phyloP scores from a whole-genome alignment of 2,888 invertebrate genomes.

The Punctoribates punctum region DNA sequence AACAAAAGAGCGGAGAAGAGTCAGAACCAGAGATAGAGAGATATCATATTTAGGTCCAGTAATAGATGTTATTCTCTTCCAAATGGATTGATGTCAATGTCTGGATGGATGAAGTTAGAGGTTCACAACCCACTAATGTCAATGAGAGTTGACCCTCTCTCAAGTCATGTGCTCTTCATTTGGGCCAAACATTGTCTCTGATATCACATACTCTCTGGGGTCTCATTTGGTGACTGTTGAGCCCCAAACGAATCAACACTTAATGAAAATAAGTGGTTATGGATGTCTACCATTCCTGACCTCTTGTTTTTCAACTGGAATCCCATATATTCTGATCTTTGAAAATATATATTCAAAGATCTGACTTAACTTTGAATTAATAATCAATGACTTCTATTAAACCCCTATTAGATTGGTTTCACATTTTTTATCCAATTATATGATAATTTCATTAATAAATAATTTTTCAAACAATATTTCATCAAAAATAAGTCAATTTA shows the following conservation, averaged over 20 bases:
- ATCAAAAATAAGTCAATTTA: too few species aligned
- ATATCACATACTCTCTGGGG: constrained; percentile 22
- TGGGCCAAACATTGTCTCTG: constrained; percentile 8
- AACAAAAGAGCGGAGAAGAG: not conserved
- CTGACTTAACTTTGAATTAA: too few species aligned
- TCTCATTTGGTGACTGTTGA: constrained; percentile 31
- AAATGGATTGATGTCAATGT: constrained; percentile 22
- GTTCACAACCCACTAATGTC: constrained; percentile 13
- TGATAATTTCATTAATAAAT: too few species aligned
- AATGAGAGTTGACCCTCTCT: not conserved
- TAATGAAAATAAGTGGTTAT: constrained; percentile 38
- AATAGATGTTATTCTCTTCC: constrained; percentile 32
- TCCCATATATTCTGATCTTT: not conserved
- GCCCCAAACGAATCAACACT: constrained; percentile 23
- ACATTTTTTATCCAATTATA: too few species aligned
- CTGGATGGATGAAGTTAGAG: constrained; percentile 26
- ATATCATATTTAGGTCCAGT: constrained; percentile 19
- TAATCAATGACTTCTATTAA: too few species aligned
- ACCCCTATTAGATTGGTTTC: too few species aligned
- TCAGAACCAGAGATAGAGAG: not conserved
- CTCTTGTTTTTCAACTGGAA: constrained; percentile 4
- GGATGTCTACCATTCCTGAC: constrained; percentile 6
- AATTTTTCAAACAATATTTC: too few species aligned
- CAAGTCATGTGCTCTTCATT: not conserved
- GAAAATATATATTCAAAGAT: too few species aligned